Percentiles rank a stretch among this genome's conserved stretches.
These are phyloP conservation scores for Brachionus plicatilis DNA, from an alignment of 1,140 invertebrate species.

Conservation along the genomic window DNA sequence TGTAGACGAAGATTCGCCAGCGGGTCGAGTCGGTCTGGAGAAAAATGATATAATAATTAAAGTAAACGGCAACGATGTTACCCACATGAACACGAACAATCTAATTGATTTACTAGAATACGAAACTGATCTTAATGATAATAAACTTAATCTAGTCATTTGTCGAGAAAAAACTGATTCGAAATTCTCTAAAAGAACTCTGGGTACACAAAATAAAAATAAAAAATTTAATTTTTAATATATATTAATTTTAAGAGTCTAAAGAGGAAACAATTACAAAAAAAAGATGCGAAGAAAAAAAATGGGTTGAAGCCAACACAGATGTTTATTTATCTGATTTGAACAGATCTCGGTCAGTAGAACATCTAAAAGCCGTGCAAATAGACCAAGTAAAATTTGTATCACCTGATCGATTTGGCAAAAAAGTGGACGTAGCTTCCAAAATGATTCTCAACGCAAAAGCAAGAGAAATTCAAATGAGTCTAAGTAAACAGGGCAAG, in stretches of 20 bases:
- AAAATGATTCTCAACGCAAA: constrained; percentile 9
- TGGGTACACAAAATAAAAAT: background rate
- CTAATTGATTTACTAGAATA: constrained; percentile 5
- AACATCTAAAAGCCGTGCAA: background rate
- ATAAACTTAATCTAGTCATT: background rate
- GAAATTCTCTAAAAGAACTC: background rate
- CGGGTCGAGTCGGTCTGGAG: background rate
- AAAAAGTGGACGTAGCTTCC: background rate
- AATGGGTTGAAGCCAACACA: background rate
- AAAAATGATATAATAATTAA: constrained; percentile 4
- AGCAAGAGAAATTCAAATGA: background rate
- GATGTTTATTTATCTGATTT: background rate
- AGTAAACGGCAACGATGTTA: background rate
- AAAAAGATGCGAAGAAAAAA: background rate
- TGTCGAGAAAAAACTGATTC: background rate
- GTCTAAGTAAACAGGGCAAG: background rate
- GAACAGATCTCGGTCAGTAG: background rate
- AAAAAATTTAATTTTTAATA: background rate
- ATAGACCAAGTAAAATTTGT: constrained; percentile 22
- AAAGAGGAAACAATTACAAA: background rate
- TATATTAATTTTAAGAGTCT: background rate
- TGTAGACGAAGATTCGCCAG: background rate
- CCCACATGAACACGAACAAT: background rate
- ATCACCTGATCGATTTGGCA: background rate
- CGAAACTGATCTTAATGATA: background rate